A percentile compares a stretch with the other conserved stretches of the same genome.
Evolutionary conservation across 2,113 vertebrate genomes (phyloP).

Genomic region (Rhinichthys klamathensis): DNA sequence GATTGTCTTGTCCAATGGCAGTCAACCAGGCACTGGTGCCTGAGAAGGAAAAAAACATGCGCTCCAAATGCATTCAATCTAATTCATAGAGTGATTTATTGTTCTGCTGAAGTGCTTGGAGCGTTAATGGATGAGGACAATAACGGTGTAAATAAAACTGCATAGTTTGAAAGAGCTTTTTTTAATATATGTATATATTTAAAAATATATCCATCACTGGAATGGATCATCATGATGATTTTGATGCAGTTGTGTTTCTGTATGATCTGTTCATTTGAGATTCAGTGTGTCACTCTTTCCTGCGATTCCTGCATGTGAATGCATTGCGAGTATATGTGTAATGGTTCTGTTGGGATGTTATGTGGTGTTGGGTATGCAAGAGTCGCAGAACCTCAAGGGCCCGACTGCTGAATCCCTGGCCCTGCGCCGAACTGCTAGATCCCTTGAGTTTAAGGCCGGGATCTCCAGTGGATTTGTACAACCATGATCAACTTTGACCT

Average conservation of each 20-base stretch:
- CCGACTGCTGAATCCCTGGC: not conserved
- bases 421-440: not conserved
- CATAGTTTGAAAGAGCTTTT: not conserved
- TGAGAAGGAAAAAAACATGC: slow-evolving; percentile 4
- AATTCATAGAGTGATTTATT: slow-evolving; percentile 27
- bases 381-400: not conserved
- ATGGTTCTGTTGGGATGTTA: slow-evolving; percentile 6
- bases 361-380: not conserved
- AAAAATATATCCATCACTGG: not conserved
- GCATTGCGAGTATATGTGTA: not conserved
- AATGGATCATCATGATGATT: not conserved
- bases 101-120: slow-evolving; percentile 11
- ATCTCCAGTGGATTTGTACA: slow-evolving; percentile 39
- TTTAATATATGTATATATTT: too few species aligned
- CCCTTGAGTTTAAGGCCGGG: slow-evolving; percentile 5
- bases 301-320: slow-evolving; percentile 3
- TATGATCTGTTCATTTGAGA: not conserved
- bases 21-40: slow-evolving; percentile 19
- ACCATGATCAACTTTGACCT: slow-evolving; percentile 54
- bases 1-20: slow-evolving; percentile 37
- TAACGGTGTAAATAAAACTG: slow-evolving; percentile 5
- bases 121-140: slow-evolving; percentile 21
- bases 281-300: not conserved
- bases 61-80: slow-evolving; percentile 30
- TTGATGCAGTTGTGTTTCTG: not conserved